Evolutionary conservation across 2,888 invertebrate genomes (phyloP), one percentile per base, ranked within the genome.

Genomic region (Chymomyza procnemis): DNA sequence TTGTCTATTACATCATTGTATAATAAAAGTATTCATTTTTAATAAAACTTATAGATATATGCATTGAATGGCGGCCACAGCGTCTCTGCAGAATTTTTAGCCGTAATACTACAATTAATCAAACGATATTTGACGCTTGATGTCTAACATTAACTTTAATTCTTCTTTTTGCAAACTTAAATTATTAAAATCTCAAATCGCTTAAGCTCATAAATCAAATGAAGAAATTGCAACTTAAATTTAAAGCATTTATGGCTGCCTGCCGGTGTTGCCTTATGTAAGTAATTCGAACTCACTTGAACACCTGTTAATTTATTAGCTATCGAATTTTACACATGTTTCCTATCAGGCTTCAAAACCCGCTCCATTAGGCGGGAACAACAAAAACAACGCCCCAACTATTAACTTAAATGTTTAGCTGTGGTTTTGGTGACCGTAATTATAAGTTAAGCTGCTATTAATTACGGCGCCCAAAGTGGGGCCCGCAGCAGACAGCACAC

Each of bases 391-490:
- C 58, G 80, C 81, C 88, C 87, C 84, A 80, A 78, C 88, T 86
- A 81, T 81, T 87, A 87, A 88, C 81, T 66, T 66, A 87, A 87
- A 80, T 67, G 84, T 68, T 80, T 85, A 78, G 73, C 75, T 85
- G 85, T 74, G 87, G 82, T 77, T 73, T 75, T 73, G 67, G 82
- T 79, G 83, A 88, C 87, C 87, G 87, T 84, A 84, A 84, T 84
- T 88, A 83, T 88, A 83, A 83, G 88, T 81, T 88, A 84, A 84
- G 88, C 88, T 81, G 87, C 88, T 88, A 88, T 84, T 84, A 88
- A 84, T 84, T 84, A 84, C 85, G 83, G 85, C 74, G 74, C 79
- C 82, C 74, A 81, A 79, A 46, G 34, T 59, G 34, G 16, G 63
- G 64, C 26, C 62, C 47, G 21, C 2, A 58, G 5, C 21, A 46